These are phyloP conservation scores for Erythrocebus patas DNA, from an alignment of 2,113 vertebrate genomes.

Conservation along the genomic window DNA sequence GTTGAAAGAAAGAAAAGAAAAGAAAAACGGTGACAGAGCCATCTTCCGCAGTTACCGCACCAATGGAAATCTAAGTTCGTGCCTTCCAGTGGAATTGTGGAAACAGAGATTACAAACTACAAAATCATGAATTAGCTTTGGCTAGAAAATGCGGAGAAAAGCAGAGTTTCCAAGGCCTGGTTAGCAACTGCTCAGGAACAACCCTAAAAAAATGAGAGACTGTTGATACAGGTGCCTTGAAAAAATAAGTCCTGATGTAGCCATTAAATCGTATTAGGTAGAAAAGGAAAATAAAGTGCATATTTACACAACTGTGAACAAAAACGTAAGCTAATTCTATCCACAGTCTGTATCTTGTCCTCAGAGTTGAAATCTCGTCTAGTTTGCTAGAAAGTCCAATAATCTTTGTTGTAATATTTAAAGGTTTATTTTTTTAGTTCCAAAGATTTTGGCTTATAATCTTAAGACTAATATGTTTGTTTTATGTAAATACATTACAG, in stretches of 20 bases:
- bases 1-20: no score
- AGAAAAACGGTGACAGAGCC: not conserved
- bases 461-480: not conserved
- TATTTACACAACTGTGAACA: conserved; percentile 49
- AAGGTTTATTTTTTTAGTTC: not conserved
- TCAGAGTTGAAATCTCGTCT: conserved; percentile 7
- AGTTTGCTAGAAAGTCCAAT: not conserved
- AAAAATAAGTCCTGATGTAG: not conserved
- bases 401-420: not conserved
- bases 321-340: not conserved
- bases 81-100: not conserved
- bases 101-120: not conserved
- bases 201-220: not conserved
- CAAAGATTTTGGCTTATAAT: not conserved
- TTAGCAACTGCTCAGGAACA: not conserved
- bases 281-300: not conserved
- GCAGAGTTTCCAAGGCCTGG: not conserved
- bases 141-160: not conserved
- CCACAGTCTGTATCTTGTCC: not conserved
- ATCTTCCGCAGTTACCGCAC: not conserved
- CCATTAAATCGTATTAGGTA: not conserved
- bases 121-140: not conserved
- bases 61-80: not conserved
- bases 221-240: conserved; percentile 18
- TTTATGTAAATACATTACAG: not conserved